phyloP scores from a whole-genome alignment of 2,113 vertebrate genomes.

The Corydoras sp. region DNA sequence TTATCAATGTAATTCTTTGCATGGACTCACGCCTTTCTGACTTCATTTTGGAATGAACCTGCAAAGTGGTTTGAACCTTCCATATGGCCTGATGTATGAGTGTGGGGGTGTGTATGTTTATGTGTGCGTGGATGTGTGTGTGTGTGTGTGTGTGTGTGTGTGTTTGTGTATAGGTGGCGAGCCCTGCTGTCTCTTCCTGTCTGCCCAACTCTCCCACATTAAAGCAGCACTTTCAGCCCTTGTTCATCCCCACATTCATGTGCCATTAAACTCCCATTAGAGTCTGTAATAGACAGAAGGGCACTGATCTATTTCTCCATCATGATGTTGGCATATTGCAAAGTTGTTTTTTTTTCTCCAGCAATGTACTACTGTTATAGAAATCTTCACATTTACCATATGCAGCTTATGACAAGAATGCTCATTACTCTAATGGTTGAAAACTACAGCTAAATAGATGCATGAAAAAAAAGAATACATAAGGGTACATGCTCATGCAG shows the following conservation, averaged over 20 bases:
- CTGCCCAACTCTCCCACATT: constrained; percentile 36
- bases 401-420: constrained; percentile 5
- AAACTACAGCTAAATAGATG: constrained; percentile 22
- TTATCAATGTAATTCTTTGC: too few species aligned
- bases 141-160: constrained; percentile 22
- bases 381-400: background rate
- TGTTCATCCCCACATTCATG: constrained; percentile 23
- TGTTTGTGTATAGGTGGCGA: constrained; percentile 4
- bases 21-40: too few species aligned
- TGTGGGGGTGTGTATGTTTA: constrained; percentile 14
- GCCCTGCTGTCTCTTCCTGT: constrained; percentile 29
- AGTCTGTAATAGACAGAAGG: constrained; percentile 25
- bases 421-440: constrained; percentile 7
- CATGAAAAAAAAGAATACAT: too few species aligned
- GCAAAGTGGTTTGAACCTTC: too few species aligned
- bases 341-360: constrained; percentile 14
- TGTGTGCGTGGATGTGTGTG: constrained; percentile 6
- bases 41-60: background rate
- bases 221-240: constrained; percentile 17
- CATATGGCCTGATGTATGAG: constrained; percentile 19
- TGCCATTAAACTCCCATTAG: constrained; percentile 39
- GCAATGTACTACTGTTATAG: constrained; percentile 1
- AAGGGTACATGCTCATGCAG: background rate
- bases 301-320: constrained; percentile 10
- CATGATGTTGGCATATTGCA: constrained; percentile 13